Percentiles rank a stretch among this genome's conserved stretches.
phyloP scores from a whole-genome alignment of 2,797 vertebrate species.

The Poecilia wingei region DNA sequence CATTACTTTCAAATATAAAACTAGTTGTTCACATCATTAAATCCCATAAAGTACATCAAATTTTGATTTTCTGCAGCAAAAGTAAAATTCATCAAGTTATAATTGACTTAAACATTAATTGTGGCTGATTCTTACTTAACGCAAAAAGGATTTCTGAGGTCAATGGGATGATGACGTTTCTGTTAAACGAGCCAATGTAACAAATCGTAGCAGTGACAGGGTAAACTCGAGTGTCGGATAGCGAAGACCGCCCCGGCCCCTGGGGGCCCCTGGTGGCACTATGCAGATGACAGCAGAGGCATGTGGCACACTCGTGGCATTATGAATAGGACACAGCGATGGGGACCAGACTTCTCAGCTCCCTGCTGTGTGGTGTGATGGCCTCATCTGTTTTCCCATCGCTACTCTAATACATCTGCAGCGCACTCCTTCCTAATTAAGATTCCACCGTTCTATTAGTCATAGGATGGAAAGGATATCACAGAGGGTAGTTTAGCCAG shows the following conservation, averaged over 20 bases:
- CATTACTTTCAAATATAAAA: not conserved
- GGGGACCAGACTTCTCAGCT: conserved; percentile 75
- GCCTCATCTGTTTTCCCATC: conserved; percentile 84
- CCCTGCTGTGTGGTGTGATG: conserved; percentile 79
- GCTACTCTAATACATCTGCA: conserved; percentile 80
- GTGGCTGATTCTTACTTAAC: not conserved
- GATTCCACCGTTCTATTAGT: conserved; percentile 82
- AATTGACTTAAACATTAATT: conserved; percentile 6
- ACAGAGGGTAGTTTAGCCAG: conserved; percentile 81
- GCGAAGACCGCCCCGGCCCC: conserved; percentile 53
- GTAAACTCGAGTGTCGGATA: conserved; percentile 57
- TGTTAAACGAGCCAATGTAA: conserved; percentile 55
- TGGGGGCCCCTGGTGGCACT: conserved; percentile 62
- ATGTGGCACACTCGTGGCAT: conserved; percentile 75
- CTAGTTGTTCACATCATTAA: not conserved
- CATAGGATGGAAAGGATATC: conserved; percentile 78
- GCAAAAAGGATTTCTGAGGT: conserved; percentile 32
- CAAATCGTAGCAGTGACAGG: conserved; percentile 50
- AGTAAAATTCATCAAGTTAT: not conserved
- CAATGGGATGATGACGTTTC: conserved; percentile 40
- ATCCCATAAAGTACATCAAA: too few species aligned
- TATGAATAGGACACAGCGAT: conserved; percentile 81
- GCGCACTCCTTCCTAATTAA: conserved; percentile 83
- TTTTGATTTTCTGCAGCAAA: not conserved
- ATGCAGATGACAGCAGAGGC: conserved; percentile 75